A percentile compares a stretch with the other conserved stretches of the same genome.
phyloP scores from a whole-genome alignment of 2,888 invertebrate genomes.

The Eupithecia inturbata region DNA sequence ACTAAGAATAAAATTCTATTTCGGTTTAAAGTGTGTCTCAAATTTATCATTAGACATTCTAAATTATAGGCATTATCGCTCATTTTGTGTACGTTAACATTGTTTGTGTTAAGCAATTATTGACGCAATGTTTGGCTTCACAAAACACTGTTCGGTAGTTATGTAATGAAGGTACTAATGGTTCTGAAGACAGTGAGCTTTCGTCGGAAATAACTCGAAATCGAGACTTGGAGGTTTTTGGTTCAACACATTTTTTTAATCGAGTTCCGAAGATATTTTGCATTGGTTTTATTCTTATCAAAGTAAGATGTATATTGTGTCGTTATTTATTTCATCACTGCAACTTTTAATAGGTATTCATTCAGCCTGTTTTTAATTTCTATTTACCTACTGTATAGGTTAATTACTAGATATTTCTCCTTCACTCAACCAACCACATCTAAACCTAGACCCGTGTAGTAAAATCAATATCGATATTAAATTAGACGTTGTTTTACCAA shows the following conservation, averaged over 20 bases:
- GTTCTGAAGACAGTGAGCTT: not conserved
- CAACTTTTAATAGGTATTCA: not conserved
- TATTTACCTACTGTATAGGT: too few relatives aligned
- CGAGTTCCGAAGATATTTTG: too few relatives aligned
- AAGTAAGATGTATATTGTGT: not conserved
- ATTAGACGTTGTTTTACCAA: not conserved
- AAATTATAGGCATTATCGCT: not conserved
- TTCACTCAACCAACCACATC: too few relatives aligned
- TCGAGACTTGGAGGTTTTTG: not conserved
- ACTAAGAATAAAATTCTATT: not conserved
- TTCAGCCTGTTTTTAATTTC: not conserved
- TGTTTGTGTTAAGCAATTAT: slow-evolving; percentile 37
- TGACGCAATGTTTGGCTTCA: slow-evolving; percentile 28
- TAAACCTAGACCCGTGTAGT: too few relatives aligned
- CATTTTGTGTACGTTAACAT: slow-evolving; percentile 13
- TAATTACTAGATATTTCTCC: too few relatives aligned
- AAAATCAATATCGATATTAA: too few relatives aligned
- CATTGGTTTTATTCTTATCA: too few relatives aligned
- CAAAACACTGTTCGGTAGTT: slow-evolving; percentile 27
- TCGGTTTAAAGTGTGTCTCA: not conserved
- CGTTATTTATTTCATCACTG: not conserved
- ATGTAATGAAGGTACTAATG: slow-evolving; percentile 2
- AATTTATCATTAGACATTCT: not conserved
- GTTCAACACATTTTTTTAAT: too few relatives aligned
- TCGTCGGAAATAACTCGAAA: not conserved